Conservation (phyloP, 2,797 vertebrate genomes). For the Enteromius viviparus region DNA sequence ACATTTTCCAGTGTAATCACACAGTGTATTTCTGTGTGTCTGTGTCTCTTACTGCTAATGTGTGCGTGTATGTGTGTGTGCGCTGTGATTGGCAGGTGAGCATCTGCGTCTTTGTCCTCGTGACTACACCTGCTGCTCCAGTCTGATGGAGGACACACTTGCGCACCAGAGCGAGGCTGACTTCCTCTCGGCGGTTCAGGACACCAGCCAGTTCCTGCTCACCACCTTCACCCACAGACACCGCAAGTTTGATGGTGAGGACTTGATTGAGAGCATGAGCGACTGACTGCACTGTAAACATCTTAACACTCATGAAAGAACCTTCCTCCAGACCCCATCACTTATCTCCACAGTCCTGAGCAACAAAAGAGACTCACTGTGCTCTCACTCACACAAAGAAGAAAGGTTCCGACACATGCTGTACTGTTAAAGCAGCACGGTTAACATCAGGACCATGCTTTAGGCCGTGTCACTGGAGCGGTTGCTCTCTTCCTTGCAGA, state of each 20-base stretch:
- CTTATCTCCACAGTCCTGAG: neutral
- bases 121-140: constrained; percentile 92
- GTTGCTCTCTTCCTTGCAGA: too few relatives aligned
- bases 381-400: too few relatives aligned
- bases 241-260: constrained; percentile 86
- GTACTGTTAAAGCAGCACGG: too few relatives aligned
- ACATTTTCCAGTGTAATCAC: too few relatives aligned
- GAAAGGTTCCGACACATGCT: too few relatives aligned
- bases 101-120: constrained; percentile 88
- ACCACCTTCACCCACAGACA: constrained; percentile 85
- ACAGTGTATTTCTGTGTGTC: too few relatives aligned
- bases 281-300: neutral
- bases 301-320: neutral
- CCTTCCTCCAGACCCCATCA: neutral
- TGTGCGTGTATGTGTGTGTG: neutral
- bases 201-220: constrained; percentile 84
- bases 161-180: constrained; percentile 81
- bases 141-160: constrained; percentile 86
- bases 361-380: neutral
- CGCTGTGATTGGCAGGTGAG: constrained; percentile 75
- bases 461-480: too few relatives aligned
- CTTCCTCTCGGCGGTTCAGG: constrained; percentile 81
- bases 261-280: neutral
- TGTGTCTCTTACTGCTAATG: too few relatives aligned
- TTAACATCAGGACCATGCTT: too few relatives aligned